phyloP scores from a whole-genome alignment of 2,888 invertebrate species.

The Operophtera brumata region DNA sequence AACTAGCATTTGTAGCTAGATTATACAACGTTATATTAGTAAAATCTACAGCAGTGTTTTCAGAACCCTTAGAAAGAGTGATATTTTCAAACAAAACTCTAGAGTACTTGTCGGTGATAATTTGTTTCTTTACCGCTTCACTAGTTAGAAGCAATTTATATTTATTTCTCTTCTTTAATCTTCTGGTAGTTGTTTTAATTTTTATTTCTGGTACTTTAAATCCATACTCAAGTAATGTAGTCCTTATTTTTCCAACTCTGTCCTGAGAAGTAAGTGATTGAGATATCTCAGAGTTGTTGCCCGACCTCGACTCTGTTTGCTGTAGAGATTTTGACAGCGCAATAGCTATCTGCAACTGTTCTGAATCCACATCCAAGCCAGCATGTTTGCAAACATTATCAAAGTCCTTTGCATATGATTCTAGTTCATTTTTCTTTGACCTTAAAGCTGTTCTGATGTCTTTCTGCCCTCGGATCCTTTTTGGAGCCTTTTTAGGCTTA shows the following conservation, averaged over 20 bases:
- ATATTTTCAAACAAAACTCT: conserved; percentile 55
- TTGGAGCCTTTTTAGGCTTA: conserved; percentile 46
- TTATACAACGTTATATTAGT: conserved; percentile 40
- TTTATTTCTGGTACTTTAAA: conserved; percentile 73
- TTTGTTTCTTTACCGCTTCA: conserved; percentile 55
- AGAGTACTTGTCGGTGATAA: conserved; percentile 58
- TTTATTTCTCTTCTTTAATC: conserved; percentile 46
- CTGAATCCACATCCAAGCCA: conserved; percentile 80
- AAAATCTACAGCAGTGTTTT: conserved; percentile 18
- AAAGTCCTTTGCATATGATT: conserved; percentile 65
- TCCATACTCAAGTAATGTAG: conserved; percentile 82
- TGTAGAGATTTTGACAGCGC: conserved; percentile 83
- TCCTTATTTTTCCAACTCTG: conserved; percentile 63
- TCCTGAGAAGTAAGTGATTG: conserved; percentile 47
- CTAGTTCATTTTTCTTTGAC: conserved; percentile 58
- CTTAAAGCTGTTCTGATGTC: conserved; percentile 65
- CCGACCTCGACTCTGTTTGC: conserved; percentile 15
- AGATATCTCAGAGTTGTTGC: conserved; percentile 24
- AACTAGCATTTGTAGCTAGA: conserved; percentile 52
- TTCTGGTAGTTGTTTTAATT: conserved; percentile 39
- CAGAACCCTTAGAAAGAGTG: conserved; percentile 19
- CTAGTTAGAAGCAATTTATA: conserved; percentile 55
- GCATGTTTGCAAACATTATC: conserved; percentile 65
- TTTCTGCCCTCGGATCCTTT: conserved; percentile 58
- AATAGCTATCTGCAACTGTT: conserved; percentile 84